Base-by-base conservation (phyloP, 2,888 invertebrate genomes). In the Anorthoa munda region DNA sequence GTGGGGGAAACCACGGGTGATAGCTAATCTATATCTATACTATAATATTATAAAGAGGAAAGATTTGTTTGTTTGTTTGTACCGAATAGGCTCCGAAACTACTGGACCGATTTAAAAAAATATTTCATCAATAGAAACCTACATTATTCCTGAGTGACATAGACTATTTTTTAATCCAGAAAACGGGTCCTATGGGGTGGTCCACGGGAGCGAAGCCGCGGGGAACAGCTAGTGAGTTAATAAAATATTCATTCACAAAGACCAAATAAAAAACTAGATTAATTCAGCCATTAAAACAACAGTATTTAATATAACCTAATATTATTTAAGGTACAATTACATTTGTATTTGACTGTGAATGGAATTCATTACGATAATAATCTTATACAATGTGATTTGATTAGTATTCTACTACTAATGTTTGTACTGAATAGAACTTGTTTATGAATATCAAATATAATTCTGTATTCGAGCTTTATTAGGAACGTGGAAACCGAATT, bases 401-500 rank as follows among this genome's bases (percentile, higher is more conserved):
- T 69, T 71, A 51, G 46, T 48, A 76, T 79, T 79, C 48, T 53
- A 18, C 18, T 13, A 64, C 9, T 48, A 48, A 51, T 66, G 56
- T 66, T 72, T 64, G 46, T 72, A 72, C 2, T 72, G 21, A 55
- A 60, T 56, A 31, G 73, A 9, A 12, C 12, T 60, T 11, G 15
- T 12, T 39, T 59, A 13, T 63, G 60, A 70, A 64, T 78, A 69
- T 45, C 45, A 12, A 69, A 39, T 53, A 31, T 48, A 12, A 68
- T 48, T 73, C 1, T 75, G 46, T 74, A 18, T 21, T 59, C 4
- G 13, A 48, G 11, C 18, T 45, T 23, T 21, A 45, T 45, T 26
- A 18, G n/a, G n/a, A 23, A 23, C 4, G 17, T 39, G 4, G 0
- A 1, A 9, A 3, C 4, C 3, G 0, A 9, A 26, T 53, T 61